Conservation (phyloP, 1,140 invertebrate genomes). For the Mactra quadrangularis region DNA sequence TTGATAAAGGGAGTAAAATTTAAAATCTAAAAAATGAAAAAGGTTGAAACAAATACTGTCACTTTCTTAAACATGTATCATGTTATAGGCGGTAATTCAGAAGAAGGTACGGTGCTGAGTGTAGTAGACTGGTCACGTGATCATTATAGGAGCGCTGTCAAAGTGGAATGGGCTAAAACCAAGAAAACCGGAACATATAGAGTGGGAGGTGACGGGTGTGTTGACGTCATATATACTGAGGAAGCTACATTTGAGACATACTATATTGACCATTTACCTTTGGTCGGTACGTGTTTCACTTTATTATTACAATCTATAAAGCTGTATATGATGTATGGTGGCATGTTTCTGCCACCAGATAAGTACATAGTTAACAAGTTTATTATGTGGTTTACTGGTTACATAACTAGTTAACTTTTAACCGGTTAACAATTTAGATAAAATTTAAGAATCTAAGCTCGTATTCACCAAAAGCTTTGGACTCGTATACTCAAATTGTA, state of each 20-base stretch:
- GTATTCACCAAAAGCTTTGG: not conserved
- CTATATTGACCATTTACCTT: constrained; percentile 92
- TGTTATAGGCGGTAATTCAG: constrained; percentile 85
- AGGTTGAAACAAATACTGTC: too few relatives aligned
- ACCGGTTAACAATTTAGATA: not conserved
- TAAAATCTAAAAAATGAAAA: too few relatives aligned
- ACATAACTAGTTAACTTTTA: too few relatives aligned
- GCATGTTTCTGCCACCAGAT: too few relatives aligned
- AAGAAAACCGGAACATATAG: constrained; percentile 89
- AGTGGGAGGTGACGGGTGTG: constrained; percentile 93
- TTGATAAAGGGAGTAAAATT: too few relatives aligned
- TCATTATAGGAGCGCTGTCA: constrained; percentile 92
- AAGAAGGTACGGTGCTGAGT: constrained; percentile 91
- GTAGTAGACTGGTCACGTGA: constrained; percentile 93
- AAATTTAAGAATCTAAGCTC: not conserved
- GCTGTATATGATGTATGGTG: too few relatives aligned
- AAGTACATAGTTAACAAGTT: too few relatives aligned
- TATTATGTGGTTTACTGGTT: not conserved
- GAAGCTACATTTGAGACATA: constrained; percentile 89
- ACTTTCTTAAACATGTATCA: not conserved
- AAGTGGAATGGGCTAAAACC: constrained; percentile 87
- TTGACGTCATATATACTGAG: constrained; percentile 91
- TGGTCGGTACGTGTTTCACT: constrained; percentile 86
- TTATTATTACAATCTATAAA: not conserved
- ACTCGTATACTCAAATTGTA: too few relatives aligned